A percentile compares a stretch with the other conserved stretches of the same genome.
These are phyloP conservation scores for Gonatopus flavifemur DNA, from an alignment of 1,140 invertebrate species.

Conservation along the genomic window DNA sequence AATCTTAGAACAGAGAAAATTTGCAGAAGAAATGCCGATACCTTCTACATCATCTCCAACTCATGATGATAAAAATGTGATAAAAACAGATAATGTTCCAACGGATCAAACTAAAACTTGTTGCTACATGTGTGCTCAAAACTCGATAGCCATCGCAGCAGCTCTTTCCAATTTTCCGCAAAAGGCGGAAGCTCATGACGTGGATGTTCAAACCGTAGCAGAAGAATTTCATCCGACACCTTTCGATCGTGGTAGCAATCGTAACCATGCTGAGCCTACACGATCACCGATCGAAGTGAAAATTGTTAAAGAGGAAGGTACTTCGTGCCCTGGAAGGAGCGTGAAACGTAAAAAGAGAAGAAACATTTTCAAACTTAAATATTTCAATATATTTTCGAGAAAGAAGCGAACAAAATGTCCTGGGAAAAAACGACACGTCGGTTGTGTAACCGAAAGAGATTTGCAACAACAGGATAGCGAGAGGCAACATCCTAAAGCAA, in stretches of 20 bases:
- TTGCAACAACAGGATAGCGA: no score
- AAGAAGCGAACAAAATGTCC: background rate
- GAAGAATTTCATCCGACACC: background rate
- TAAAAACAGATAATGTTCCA: no score
- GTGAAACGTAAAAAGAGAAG: background rate
- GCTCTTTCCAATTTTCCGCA: background rate
- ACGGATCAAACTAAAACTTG: constrained; percentile 22
- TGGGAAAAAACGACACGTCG: no score
- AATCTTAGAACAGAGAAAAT: no score
- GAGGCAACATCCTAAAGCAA: no score
- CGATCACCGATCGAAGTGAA: background rate
- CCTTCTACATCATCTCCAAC: no score
- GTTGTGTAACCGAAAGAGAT: no score
- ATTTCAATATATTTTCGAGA: background rate
- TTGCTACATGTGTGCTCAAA: constrained; percentile 28
- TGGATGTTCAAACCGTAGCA: constrained; percentile 11
- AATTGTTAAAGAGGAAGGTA: background rate
- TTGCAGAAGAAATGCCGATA: no score
- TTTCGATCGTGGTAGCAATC: no score
- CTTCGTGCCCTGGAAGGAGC: background rate
- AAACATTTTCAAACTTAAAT: background rate
- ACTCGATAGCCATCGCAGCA: constrained; percentile 15
- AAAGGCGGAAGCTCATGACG: constrained; percentile 2
- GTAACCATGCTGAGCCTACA: no score
- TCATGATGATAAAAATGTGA: no score